Conservation (phyloP, 2,888 invertebrate genomes). For the Eupithecia abbreviata region DNA sequence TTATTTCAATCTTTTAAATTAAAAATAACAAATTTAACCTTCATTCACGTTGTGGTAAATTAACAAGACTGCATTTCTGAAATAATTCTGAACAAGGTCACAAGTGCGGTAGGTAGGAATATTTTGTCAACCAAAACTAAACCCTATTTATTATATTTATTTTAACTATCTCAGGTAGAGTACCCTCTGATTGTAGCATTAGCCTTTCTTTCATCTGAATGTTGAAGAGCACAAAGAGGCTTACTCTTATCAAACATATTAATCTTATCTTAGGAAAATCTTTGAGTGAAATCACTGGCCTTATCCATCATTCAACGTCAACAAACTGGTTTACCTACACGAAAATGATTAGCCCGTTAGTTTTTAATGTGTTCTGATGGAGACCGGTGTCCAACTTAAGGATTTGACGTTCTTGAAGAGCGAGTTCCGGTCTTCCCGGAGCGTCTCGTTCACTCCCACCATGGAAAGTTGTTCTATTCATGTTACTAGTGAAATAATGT, state of each 20-base stretch:
- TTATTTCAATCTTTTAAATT: not conserved
- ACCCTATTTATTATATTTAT: not conserved
- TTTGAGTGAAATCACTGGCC: conserved; percentile 38
- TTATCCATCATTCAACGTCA: conserved; percentile 44
- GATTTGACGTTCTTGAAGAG: conserved; percentile 28
- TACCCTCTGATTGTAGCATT: not conserved
- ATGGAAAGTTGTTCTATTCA: conserved; percentile 24
- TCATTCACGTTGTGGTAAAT: not conserved
- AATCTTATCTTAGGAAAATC: conserved; percentile 41
- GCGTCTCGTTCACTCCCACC: conserved; percentile 18
- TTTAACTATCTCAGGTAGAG: not conserved
- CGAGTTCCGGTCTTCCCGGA: conserved; percentile 24
- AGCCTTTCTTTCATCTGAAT: not conserved
- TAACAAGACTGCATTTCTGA: not conserved
- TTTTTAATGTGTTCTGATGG: conserved; percentile 23
- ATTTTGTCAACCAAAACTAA: not conserved
- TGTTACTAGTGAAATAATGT: conserved; percentile 1
- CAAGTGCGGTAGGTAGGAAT: not conserved
- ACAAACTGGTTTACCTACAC: conserved; percentile 23
- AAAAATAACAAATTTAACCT: not conserved
- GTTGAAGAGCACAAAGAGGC: conserved; percentile 12
- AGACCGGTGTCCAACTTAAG: conserved; percentile 20
- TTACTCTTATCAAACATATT: conserved; percentile 19
- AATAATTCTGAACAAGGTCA: not conserved
- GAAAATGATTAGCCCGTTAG: conserved; percentile 19